Conservation (phyloP, 1,140 invertebrate genomes). For the Conopomorpha cramerella region DNA sequence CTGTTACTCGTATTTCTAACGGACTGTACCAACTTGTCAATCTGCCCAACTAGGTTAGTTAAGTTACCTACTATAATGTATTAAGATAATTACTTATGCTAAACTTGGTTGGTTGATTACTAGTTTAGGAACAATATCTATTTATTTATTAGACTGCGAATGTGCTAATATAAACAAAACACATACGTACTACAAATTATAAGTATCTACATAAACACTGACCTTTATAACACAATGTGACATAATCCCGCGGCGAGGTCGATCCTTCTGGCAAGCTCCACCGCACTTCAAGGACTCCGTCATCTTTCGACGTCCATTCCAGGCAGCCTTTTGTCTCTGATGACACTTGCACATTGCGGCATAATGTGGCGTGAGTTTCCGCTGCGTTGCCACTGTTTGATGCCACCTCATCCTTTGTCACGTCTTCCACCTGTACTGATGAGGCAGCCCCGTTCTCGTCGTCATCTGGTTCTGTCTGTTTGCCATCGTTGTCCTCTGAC, state of each 20-base stretch:
- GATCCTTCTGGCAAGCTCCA: constrained; percentile 30
- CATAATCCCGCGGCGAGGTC: constrained; percentile 27
- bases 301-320: constrained; percentile 20
- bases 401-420: constrained; percentile 8
- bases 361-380: too few species aligned
- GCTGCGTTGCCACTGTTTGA: too few species aligned
- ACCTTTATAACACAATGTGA: constrained; percentile 42
- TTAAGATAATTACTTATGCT: too few species aligned
- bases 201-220: constrained; percentile 10
- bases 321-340: constrained; percentile 11
- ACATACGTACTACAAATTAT: too few species aligned
- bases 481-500: constrained; percentile 42
- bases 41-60: too few species aligned
- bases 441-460: constrained; percentile 8
- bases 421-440: constrained; percentile 8
- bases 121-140: too few species aligned
- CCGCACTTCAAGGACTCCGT: constrained; percentile 16
- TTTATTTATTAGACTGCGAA: too few species aligned
- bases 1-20: constrained; percentile 9
- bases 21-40: constrained; percentile 6
- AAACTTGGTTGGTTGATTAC: too few species aligned
- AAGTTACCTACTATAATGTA: too few species aligned
- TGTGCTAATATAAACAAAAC: too few species aligned
- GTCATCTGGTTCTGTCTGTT: constrained; percentile 23
- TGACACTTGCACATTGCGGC: too few species aligned